These are phyloP conservation scores for Drosophila recens DNA, from an alignment of 2,888 invertebrate species.

Conservation along the genomic window DNA sequence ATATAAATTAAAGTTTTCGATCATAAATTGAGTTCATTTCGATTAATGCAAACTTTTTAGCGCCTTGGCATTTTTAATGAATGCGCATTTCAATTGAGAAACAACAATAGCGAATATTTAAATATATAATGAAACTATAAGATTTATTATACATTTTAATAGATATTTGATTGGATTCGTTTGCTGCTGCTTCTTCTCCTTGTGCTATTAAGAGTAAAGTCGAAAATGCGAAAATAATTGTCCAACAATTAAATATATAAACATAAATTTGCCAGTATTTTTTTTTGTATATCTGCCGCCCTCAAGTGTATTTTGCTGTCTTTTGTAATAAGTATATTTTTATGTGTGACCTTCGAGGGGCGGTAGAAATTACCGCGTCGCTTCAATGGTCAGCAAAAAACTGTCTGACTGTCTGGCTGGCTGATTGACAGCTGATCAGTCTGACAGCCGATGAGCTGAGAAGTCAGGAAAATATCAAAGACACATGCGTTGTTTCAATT, in stretches of 20 bases:
- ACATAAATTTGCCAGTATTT: conserved; percentile 10
- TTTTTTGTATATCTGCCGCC: conserved; percentile 49
- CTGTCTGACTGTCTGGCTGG: conserved; percentile 15
- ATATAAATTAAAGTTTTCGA: neutral
- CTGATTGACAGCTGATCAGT: conserved; percentile 53
- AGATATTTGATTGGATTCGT: conserved; percentile 1
- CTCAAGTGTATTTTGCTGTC: conserved; percentile 55
- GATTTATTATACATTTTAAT: conserved; percentile 10
- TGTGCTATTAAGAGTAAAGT: conserved; percentile 2
- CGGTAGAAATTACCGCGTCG: conserved; percentile 68
- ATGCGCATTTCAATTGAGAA: conserved; percentile 19
- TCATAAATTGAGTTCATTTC: conserved; percentile 5
- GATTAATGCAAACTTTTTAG: conserved; percentile 3
- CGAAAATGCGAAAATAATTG: conserved; percentile 28
- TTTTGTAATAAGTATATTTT: conserved; percentile 11
- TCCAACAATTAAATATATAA: conserved; percentile 10
- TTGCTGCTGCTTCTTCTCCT: neutral
- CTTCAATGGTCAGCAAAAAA: conserved; percentile 69
- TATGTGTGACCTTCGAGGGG: conserved; percentile 70
- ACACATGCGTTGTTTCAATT: conserved; percentile 19
- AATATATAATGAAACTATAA: conserved; percentile 15
- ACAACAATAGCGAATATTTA: conserved; percentile 18
- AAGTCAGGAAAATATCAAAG: conserved; percentile 6
- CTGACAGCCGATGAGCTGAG: conserved; percentile 59
- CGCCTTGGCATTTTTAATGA: conserved; percentile 21